Conservation (phyloP, 2,113 vertebrate genomes). For the Balaeniceps rex region DNA sequence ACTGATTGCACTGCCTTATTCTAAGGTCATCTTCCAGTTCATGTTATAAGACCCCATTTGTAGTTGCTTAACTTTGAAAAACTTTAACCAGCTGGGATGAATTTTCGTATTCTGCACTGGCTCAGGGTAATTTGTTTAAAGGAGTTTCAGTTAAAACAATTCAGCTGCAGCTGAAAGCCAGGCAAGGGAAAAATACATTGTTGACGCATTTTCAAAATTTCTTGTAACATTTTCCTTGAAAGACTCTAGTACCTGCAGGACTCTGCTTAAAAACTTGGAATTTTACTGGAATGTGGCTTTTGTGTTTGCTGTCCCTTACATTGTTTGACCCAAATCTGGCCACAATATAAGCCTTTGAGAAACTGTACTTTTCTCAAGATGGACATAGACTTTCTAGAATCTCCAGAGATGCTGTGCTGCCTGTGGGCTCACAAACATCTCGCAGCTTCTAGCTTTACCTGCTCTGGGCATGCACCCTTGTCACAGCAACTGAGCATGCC, state of each 20-base stretch:
- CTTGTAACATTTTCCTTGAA: neutral
- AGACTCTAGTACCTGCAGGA: neutral
- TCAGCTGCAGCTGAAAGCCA: neutral
- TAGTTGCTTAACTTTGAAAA: neutral
- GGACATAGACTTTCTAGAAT: neutral
- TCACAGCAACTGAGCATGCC: neutral
- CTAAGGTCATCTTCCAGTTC: neutral
- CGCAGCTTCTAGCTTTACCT: neutral
- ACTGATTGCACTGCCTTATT: neutral
- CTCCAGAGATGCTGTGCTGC: neutral
- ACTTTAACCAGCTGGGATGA: neutral
- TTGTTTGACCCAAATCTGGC: neutral
- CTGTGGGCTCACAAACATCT: neutral
- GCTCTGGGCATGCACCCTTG: neutral
- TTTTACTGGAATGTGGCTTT: neutral
- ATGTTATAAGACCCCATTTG: neutral
- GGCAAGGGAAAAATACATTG: neutral
- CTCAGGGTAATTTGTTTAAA: neutral
- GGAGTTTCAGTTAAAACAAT: neutral
- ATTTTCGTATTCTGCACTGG: neutral
- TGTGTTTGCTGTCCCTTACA: neutral
- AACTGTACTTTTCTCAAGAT: neutral
- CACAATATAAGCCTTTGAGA: neutral
- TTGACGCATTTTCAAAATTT: neutral
- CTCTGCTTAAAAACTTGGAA: neutral